Evolutionary conservation across 2,113 vertebrate species (phyloP).

Genomic region (Trachemys scripta): DNA sequence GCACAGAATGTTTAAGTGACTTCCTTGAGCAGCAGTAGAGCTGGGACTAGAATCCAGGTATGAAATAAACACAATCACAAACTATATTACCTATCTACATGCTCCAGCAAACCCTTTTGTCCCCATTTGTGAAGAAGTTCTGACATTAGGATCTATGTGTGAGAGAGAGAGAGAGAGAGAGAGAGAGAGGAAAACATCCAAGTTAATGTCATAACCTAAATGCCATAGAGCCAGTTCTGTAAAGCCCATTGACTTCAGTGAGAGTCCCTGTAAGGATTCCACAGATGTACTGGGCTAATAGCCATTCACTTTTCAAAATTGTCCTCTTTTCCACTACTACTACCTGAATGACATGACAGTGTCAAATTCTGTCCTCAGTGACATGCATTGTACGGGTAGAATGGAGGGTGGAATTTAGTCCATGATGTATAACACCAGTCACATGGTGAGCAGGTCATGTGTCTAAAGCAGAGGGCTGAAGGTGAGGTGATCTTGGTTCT

Average conservation of each 20-base stretch:
- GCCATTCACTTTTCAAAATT: neutral
- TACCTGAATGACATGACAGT: neutral
- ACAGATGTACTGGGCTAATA: neutral
- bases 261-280: neutral
- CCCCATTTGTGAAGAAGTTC: conserved; percentile 88
- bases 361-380: neutral
- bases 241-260: neutral
- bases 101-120: conserved; percentile 85
- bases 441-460: neutral
- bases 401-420: neutral
- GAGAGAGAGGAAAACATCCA: neutral
- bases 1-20: neutral
- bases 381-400: neutral
- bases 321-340: neutral
- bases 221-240: neutral
- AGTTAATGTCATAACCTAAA: neutral
- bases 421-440: neutral
- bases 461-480: neutral
- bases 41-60: neutral
- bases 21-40: neutral
- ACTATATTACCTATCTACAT: conserved; percentile 76
- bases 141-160: conserved; percentile 82
- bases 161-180: neutral
- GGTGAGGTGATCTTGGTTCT: neutral
- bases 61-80: neutral